phyloP scores from a whole-genome alignment of 23 tunicate genomes.

The Botrylloides violaceus region DNA sequence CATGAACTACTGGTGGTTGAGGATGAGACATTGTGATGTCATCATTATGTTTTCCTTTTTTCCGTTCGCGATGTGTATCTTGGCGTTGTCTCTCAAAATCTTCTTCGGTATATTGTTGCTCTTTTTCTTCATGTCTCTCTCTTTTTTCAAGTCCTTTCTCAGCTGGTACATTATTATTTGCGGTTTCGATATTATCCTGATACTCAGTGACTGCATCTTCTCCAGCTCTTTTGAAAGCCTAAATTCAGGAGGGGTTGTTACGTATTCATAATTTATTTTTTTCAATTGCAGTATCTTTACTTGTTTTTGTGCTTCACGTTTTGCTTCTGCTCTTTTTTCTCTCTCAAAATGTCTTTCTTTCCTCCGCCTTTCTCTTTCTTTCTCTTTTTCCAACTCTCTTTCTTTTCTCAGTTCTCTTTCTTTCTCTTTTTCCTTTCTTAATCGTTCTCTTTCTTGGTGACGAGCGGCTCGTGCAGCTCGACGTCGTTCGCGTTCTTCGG shows the following conservation, averaged over 20 bases:
- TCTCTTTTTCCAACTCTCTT: constrained; percentile 23
- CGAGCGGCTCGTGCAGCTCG: not conserved
- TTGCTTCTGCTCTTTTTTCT: constrained; percentile 46
- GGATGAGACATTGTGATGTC: not conserved
- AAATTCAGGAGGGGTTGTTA: too few relatives aligned
- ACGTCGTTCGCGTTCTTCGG: not conserved
- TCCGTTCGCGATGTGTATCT: not conserved
- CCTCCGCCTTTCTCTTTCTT: constrained; percentile 37
- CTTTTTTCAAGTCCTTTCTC: constrained; percentile 14
- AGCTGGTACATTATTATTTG: too few relatives aligned
- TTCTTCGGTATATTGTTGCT: constrained; percentile 11
- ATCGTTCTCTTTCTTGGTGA: constrained; percentile 4
- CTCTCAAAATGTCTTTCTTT: constrained; percentile 39
- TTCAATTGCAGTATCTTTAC: too few relatives aligned
- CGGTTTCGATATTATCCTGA: too few relatives aligned
- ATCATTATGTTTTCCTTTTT: not conserved
- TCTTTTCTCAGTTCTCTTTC: constrained; percentile 32
- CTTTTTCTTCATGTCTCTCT: constrained; percentile 7
- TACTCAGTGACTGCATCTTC: too few relatives aligned
- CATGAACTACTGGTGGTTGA: not conserved
- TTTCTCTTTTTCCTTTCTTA: constrained; percentile 15
- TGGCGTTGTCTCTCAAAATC: not conserved
- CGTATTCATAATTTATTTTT: too few relatives aligned
- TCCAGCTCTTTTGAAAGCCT: too few relatives aligned
- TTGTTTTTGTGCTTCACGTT: constrained; percentile 31